Conservation (phyloP, 2,113 vertebrate species). For the Oenanthe oenanthe region DNA sequence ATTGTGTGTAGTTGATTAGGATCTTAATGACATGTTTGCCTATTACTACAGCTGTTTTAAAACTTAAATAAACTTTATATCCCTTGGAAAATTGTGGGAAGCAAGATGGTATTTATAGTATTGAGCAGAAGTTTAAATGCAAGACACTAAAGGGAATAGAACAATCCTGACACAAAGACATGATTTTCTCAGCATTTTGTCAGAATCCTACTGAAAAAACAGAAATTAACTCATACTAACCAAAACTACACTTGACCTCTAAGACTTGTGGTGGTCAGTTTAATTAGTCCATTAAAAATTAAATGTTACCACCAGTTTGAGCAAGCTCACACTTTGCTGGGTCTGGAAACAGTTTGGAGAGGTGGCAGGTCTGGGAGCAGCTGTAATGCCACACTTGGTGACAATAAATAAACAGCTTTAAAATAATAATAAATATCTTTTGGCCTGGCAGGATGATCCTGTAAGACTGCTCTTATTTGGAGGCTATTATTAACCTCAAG, state of each 20-base stretch:
- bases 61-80: background rate
- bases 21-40: conserved; percentile 21
- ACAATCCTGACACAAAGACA: background rate
- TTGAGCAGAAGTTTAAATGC: background rate
- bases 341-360: rapidly evolving
- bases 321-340: background rate
- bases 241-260: background rate
- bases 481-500: background rate
- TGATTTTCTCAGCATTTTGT: background rate
- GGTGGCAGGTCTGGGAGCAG: rapidly evolving
- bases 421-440: background rate
- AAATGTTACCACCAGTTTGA: background rate
- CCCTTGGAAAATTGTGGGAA: background rate
- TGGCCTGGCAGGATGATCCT: background rate
- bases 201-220: background rate
- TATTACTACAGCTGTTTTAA: background rate
- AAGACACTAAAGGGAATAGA: background rate
- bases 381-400: background rate
- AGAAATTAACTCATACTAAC: background rate
- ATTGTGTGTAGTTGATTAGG: conserved; percentile 22
- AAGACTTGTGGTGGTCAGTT: background rate
- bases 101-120: background rate
- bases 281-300: background rate
- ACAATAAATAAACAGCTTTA: background rate
- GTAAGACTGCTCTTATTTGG: background rate